These are phyloP conservation scores for Helicolenus hilgendorfi DNA, from an alignment of 2,797 vertebrate species.

Conservation along the genomic window DNA sequence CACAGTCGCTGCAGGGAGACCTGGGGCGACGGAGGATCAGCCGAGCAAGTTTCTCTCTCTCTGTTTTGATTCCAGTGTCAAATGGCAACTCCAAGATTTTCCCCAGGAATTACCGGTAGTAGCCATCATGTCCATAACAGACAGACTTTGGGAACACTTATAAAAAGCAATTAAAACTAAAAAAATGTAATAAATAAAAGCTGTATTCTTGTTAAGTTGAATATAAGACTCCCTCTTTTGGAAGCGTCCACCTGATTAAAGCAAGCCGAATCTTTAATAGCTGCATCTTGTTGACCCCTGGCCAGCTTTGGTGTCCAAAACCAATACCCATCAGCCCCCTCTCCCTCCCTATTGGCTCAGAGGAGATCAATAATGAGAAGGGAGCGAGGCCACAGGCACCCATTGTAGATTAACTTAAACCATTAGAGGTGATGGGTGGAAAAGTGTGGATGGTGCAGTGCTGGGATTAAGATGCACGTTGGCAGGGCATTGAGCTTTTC, in stretches of 20 bases:
- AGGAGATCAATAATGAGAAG: conserved; percentile 54
- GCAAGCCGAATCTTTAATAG: conserved; percentile 33
- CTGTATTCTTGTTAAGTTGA: not conserved
- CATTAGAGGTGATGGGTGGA: conserved; percentile 21
- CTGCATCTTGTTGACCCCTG: conserved; percentile 65
- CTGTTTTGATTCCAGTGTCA: conserved; percentile 13
- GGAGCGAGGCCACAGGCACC: conserved; percentile 7
- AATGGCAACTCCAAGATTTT: not conserved
- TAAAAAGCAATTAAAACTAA: not conserved
- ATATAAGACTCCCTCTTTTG: not conserved
- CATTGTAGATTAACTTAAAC: conserved; percentile 41
- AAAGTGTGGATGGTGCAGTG: conserved; percentile 34
- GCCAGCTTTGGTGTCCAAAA: conserved; percentile 48
- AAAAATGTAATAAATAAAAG: not conserved
- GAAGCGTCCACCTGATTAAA: conserved; percentile 50
- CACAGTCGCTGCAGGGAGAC: conserved; percentile 49
- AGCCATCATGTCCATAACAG: not conserved
- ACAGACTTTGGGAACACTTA: not conserved
- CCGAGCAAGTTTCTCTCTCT: conserved; percentile 16
- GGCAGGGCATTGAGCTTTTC: not conserved
- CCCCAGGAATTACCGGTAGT: not conserved
- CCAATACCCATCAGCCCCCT: conserved; percentile 59
- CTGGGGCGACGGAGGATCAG: conserved; percentile 23
- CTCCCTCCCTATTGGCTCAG: conserved; percentile 11
- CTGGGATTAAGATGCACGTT: conserved; percentile 13